Conservation (phyloP, 2,888 invertebrate species). For the Drosophila mayaguana region DNA sequence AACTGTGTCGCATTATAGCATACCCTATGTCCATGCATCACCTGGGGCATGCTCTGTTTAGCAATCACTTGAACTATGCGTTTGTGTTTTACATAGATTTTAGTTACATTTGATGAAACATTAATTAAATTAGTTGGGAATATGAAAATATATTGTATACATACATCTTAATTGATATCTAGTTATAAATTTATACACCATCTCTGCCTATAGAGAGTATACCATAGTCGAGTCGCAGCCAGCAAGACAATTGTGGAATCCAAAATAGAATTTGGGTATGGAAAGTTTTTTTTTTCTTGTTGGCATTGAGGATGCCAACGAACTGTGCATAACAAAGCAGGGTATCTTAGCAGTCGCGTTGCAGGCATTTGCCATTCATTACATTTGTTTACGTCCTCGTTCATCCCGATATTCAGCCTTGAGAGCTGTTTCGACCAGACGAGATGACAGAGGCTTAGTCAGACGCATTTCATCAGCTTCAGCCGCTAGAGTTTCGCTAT, state of each 20-base stretch:
- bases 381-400: conserved; percentile 35
- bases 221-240: background rate
- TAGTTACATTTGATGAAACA: background rate
- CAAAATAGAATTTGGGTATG: background rate
- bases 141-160: too few species aligned
- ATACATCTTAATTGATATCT: background rate
- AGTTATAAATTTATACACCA: background rate
- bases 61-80: background rate
- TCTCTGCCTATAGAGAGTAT: background rate
- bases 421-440: background rate
- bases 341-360: conserved; percentile 18
- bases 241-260: background rate
- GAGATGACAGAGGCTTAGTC: conserved; percentile 5
- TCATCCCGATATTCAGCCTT: conserved; percentile 33
- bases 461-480: conserved; percentile 49
- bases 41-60: background rate
- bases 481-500: conserved; percentile 38
- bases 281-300: background rate
- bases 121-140: background rate
- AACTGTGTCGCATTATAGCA: conserved; percentile 62
- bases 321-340: conserved; percentile 3
- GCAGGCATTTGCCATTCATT: background rate
- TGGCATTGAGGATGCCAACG: background rate
- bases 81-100: background rate
- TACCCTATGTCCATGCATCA: conserved; percentile 29